Percentiles rank a stretch among this genome's conserved stretches.
phyloP scores from a whole-genome alignment of 2,888 invertebrate species.

The Plutella xylostella region DNA sequence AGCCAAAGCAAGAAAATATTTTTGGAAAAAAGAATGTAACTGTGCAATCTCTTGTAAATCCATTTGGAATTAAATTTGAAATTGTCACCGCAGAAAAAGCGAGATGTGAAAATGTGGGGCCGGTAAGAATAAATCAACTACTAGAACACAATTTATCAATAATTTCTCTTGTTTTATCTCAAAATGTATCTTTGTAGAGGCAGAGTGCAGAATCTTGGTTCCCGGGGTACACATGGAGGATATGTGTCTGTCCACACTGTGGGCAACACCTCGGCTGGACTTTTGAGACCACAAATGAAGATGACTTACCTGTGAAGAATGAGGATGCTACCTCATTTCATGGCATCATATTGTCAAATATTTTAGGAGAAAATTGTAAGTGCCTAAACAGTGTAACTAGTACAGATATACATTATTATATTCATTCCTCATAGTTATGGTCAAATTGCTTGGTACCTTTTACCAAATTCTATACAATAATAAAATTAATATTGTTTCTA shows the following conservation, averaged over 20 bases:
- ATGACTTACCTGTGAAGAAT: conserved; percentile 17
- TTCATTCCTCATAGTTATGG: too few species aligned
- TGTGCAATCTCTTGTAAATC: conserved; percentile 68
- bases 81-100: conserved; percentile 64
- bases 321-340: conserved; percentile 41
- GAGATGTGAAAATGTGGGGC: conserved; percentile 62
- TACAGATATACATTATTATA: too few species aligned
- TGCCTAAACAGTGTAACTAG: too few species aligned
- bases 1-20: conserved; percentile 56
- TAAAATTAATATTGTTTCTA: too few species aligned
- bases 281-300: conserved; percentile 54
- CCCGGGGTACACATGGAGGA: conserved; percentile 74
- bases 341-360: conserved; percentile 54
- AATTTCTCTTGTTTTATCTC: too few species aligned
- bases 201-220: conserved; percentile 73
- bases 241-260: conserved; percentile 72
- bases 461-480: too few species aligned
- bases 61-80: conserved; percentile 65
- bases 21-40: conserved; percentile 65
- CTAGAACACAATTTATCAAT: too few species aligned
- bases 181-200: conserved; percentile 37
- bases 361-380: conserved; percentile 65
- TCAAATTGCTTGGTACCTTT: too few species aligned
- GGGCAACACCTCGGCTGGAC: conserved; percentile 73
- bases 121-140: conserved; percentile 45